Conservation (phyloP, 2,888 invertebrate species). For the Leucoma salicis region DNA sequence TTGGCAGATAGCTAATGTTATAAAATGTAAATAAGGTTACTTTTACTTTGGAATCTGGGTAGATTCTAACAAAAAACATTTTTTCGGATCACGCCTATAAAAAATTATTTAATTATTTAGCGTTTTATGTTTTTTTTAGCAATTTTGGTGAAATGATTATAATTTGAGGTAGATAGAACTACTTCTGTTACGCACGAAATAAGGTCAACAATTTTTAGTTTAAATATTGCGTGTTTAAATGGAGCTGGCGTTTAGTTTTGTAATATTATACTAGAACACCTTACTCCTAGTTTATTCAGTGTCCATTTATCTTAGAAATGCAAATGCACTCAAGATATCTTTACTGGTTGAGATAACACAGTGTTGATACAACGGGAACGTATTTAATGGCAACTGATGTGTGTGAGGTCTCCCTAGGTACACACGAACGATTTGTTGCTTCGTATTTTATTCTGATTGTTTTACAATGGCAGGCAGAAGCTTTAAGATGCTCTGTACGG, state of each 20-base stretch:
- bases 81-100: too few species aligned
- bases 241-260: conserved; percentile 6
- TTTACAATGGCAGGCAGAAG: conserved; percentile 14
- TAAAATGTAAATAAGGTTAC: too few species aligned
- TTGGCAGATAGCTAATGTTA: too few species aligned
- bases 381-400: conserved; percentile 21
- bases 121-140: too few species aligned
- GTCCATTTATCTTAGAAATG: conserved; percentile 33
- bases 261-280: conserved; percentile 23
- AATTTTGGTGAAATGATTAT: too few species aligned
- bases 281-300: conserved; percentile 21
- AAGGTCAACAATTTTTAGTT: too few species aligned
- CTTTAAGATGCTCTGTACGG: conserved; percentile 13
- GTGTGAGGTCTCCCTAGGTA: conserved; percentile 31
- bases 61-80: too few species aligned
- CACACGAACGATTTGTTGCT: conserved; percentile 14
- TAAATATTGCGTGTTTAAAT: neutral
- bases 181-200: too few species aligned
- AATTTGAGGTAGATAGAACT: too few species aligned
- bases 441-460: conserved; percentile 22
- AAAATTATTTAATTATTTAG: too few species aligned
- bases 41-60: too few species aligned
- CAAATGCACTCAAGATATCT: conserved; percentile 33
- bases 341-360: conserved; percentile 34
- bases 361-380: conserved; percentile 21